Base-by-base conservation (phyloP, 1,140 invertebrate species). In the Campodea augens region DNA sequence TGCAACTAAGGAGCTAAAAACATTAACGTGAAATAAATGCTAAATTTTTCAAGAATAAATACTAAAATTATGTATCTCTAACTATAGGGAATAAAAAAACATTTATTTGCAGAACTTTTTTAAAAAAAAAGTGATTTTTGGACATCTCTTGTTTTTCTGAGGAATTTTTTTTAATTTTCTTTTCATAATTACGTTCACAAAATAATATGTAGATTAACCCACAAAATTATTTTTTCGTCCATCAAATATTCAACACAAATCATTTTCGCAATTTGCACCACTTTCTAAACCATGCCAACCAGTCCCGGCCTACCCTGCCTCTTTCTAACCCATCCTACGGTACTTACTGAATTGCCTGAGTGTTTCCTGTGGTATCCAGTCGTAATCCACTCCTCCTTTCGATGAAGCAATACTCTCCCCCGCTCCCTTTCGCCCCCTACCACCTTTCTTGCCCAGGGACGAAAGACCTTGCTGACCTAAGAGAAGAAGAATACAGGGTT, bases 351-450 rank as follows among this genome's bases (percentile, higher is more conserved):
- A 66, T 59, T 73, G 73, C 38, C 78, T 75, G 21, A 91, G 71
- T 54, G 83, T 82, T 63, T 91, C 84, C 57, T 84, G 81, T 45
- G 93, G 93, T 54, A 98, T 65, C 93, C 95, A 98, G 51, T 98
- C 91, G 57, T 91, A 98, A 65, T 98, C 93, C 24, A 98, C 83
- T 64, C 90, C 88, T 54, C 83, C 77, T 29, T 82, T 85, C 55
- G 89, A 90, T 45, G 78, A 75, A 20, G 89, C 82, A 45, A 80
- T 77, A 53, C 78, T 81, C 68, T 85, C 82, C 48, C 63, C 54
- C 22, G 72, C 64, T n/a, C 42, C 40, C 60, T 77, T 79, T 46
- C 73, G 70, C 4, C 23, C 44, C 15, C 25, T 23, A 13, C 47
- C 32, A 10, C 47, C 20, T 24, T 15, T n/a, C 37, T 25, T 42